phyloP scores from a whole-genome alignment of 2,888 invertebrate genomes.

The Graphium colonna region DNA sequence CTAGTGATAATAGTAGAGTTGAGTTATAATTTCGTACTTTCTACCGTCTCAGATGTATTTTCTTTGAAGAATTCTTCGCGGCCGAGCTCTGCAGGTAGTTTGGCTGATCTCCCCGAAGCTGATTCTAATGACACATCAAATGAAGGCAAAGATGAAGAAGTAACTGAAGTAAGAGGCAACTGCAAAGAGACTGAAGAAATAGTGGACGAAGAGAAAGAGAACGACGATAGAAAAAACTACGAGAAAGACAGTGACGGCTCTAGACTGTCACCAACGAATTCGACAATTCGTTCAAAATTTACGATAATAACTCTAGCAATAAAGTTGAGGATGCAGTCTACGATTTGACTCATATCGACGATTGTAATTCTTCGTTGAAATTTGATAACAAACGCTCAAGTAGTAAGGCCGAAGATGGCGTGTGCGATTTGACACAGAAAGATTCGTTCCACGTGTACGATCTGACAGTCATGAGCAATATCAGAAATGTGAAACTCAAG shows the following conservation, averaged over 20 bases:
- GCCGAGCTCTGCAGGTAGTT: conserved; percentile 34
- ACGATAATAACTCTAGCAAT: not conserved
- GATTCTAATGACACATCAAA: conserved; percentile 31
- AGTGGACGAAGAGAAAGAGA: conserved; percentile 12
- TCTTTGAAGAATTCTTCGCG: conserved; percentile 9
- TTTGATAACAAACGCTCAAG: not conserved
- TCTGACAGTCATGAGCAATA: conserved; percentile 31
- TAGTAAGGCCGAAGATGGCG: conserved; percentile 3
- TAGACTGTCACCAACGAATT: conserved; percentile 39
- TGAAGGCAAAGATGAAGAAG: conserved; percentile 5
- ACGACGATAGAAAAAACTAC: conserved; percentile 24
- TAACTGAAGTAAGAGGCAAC: conserved; percentile 8
- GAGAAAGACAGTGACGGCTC: conserved; percentile 32
- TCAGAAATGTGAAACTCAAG: conserved; percentile 28
- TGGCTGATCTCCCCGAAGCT: conserved; percentile 36
- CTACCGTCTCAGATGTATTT: too few species aligned
- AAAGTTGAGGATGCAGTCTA: conserved; percentile 1
- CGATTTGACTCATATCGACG: conserved; percentile 32
- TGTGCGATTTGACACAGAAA: conserved; percentile 24
- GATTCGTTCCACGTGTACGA: conserved; percentile 23
- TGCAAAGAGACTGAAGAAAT: too few species aligned
- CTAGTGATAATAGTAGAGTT: too few species aligned
- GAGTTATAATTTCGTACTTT: too few species aligned
- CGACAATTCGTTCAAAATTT: conserved; percentile 26
- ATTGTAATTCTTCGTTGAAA: conserved; percentile 28